phyloP scores from a whole-genome alignment of 1,140 invertebrate genomes.

The Sitophilus oryzae region DNA sequence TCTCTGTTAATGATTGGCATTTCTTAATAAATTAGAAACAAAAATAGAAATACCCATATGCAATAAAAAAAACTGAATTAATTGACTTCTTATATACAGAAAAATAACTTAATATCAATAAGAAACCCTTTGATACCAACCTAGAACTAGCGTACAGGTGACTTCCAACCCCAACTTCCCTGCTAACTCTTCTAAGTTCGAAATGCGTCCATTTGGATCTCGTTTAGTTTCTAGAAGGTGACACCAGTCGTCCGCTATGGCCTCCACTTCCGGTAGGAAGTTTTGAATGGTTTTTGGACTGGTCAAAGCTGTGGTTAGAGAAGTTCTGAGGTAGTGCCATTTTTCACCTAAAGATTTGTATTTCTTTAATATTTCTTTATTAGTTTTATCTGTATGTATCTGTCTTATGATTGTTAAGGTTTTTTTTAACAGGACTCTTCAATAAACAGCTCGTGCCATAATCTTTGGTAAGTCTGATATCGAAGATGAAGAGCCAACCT shows the following conservation, averaged over 20 bases:
- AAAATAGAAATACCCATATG: too few species aligned
- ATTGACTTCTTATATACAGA: background rate
- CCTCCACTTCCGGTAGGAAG: constrained; percentile 71
- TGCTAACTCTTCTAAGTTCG: constrained; percentile 64
- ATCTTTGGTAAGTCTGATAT: too few species aligned
- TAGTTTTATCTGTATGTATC: background rate
- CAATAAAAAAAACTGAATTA: too few species aligned
- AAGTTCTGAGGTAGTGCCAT: constrained; percentile 69
- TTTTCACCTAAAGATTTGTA: constrained; percentile 62
- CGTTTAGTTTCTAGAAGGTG: constrained; percentile 52
- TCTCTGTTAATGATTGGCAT: too few species aligned
- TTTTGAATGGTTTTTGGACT: constrained; percentile 68
- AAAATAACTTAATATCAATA: background rate
- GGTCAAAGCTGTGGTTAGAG: constrained; percentile 70
- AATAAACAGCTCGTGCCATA: too few species aligned
- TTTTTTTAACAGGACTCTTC: background rate
- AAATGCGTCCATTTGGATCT: constrained; percentile 46
- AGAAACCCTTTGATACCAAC: constrained; percentile 8
- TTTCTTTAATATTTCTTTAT: constrained; percentile 7
- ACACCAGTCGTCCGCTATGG: constrained; percentile 74
- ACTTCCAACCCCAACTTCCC: constrained; percentile 75
- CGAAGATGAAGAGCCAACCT: too few species aligned
- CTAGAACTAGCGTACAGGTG: constrained; percentile 67
- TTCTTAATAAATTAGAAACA: too few species aligned
- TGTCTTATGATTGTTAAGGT: background rate